phyloP scores from a whole-genome alignment of 2,797 vertebrate genomes.

The Lutjanus argentimaculatus region DNA sequence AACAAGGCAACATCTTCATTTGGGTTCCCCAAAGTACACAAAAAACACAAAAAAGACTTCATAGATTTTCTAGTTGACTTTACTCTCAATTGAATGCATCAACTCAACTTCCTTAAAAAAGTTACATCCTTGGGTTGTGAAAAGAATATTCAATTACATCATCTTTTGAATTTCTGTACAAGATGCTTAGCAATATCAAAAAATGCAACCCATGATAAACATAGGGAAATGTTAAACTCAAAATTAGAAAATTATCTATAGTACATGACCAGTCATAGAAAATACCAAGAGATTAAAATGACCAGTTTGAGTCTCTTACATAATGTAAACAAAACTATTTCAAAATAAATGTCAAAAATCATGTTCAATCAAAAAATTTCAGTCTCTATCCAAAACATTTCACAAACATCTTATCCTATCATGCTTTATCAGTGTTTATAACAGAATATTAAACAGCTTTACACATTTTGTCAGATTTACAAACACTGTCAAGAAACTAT shows the following conservation, averaged over 20 bases:
- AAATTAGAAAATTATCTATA: conserved; percentile 56
- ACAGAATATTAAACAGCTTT: conserved; percentile 39
- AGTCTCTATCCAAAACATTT: conserved; percentile 22
- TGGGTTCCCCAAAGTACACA: background rate
- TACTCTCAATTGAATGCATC: conserved; percentile 60
- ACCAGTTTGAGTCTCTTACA: conserved; percentile 43
- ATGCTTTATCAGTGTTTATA: conserved; percentile 31
- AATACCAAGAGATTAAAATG: conserved; percentile 54
- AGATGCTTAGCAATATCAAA: conserved; percentile 40
- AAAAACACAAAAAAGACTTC: conserved; percentile 6
- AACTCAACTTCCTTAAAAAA: conserved; percentile 52
- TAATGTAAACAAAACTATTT: conserved; percentile 42
- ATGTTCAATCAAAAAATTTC: conserved; percentile 18
- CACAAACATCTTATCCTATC: conserved; percentile 20
- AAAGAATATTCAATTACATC: conserved; percentile 53
- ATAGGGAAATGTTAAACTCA: conserved; percentile 32
- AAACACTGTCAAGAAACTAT: conserved; percentile 56
- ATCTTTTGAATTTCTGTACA: conserved; percentile 53
- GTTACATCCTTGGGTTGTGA: conserved; percentile 38
- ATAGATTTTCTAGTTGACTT: conserved; percentile 51
- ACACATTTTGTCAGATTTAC: conserved; percentile 47
- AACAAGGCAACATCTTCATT: background rate
- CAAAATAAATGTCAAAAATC: conserved; percentile 45
- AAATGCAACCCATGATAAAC: conserved; percentile 30
- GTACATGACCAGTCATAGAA: conserved; percentile 46